Conservation (phyloP, 2,113 vertebrate genomes). For the Rana temporaria region DNA sequence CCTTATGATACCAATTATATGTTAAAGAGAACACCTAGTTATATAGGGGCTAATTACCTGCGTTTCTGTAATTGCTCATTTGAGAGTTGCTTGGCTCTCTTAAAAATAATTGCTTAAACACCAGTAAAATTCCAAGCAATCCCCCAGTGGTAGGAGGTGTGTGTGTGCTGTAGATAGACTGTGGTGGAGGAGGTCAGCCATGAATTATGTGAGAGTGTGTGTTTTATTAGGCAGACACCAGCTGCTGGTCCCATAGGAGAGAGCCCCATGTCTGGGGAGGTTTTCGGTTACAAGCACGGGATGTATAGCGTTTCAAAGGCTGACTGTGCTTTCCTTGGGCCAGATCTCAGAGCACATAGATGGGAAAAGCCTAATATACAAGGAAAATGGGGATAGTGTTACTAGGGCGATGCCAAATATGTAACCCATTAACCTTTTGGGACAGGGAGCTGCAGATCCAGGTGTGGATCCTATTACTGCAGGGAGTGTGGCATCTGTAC, state of each 20-base stretch:
- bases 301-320: conserved; percentile 56
- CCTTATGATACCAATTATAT: neutral
- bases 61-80: neutral
- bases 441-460: conserved; percentile 46
- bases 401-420: conserved; percentile 49
- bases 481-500: conserved; percentile 25
- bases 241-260: conserved; percentile 54
- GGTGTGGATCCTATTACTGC: conserved; percentile 47
- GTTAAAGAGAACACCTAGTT: neutral
- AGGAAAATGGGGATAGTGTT: conserved; percentile 42
- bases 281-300: conserved; percentile 49
- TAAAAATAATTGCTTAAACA: conserved; percentile 23
- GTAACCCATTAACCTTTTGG: conserved; percentile 55
- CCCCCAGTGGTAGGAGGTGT: conserved; percentile 32
- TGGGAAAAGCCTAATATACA: conserved; percentile 45
- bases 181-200: conserved; percentile 49
- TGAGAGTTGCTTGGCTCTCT: conserved; percentile 5
- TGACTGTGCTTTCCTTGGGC: conserved; percentile 55
- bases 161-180: conserved; percentile 36
- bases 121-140: conserved; percentile 27
- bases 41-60: neutral
- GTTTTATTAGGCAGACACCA: conserved; percentile 56
- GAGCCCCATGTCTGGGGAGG: conserved; percentile 51
- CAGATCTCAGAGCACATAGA: conserved; percentile 45
- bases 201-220: conserved; percentile 58